Conservation (phyloP, 2,797 vertebrate genomes). For the Oreochromis mossambicus region DNA sequence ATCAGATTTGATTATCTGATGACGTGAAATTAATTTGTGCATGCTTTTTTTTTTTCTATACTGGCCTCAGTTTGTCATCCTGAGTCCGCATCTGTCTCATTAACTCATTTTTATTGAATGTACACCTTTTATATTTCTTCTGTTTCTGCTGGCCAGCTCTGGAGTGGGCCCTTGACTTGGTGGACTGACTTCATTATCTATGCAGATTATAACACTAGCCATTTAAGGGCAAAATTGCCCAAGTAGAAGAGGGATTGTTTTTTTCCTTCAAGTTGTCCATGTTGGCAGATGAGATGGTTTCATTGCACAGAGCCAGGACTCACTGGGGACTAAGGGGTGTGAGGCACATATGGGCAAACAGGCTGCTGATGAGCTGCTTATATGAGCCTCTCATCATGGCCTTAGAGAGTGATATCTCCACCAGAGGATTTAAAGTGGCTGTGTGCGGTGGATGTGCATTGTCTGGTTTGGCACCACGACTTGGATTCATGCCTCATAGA, state of each 20-base stretch:
- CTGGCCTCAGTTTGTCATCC: neutral
- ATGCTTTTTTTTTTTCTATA: neutral
- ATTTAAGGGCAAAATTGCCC: conserved; percentile 46
- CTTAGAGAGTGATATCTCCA: conserved; percentile 55
- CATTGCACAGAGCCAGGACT: conserved; percentile 63
- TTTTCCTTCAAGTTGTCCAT: conserved; percentile 47
- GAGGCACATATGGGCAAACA: conserved; percentile 77
- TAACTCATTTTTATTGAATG: neutral
- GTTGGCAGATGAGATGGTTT: conserved; percentile 76
- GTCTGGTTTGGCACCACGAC: conserved; percentile 39
- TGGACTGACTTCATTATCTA: conserved; percentile 5
- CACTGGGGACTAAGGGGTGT: conserved; percentile 72
- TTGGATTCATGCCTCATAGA: conserved; percentile 6
- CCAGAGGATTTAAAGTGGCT: conserved; percentile 48
- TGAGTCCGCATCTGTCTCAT: conserved; percentile 1
- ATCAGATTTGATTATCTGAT: neutral
- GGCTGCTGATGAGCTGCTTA: conserved; percentile 75
- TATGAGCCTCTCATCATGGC: conserved; percentile 64
- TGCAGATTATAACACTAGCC: conserved; percentile 41
- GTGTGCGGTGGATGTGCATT: conserved; percentile 22
- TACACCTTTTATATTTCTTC: neutral
- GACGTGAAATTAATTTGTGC: neutral
- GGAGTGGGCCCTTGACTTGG: neutral
- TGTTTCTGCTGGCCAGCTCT: neutral
- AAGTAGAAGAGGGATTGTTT: conserved; percentile 43